These are phyloP conservation scores for Tipula helvola DNA, from an alignment of 2,888 invertebrate species.

Conservation along the genomic window DNA sequence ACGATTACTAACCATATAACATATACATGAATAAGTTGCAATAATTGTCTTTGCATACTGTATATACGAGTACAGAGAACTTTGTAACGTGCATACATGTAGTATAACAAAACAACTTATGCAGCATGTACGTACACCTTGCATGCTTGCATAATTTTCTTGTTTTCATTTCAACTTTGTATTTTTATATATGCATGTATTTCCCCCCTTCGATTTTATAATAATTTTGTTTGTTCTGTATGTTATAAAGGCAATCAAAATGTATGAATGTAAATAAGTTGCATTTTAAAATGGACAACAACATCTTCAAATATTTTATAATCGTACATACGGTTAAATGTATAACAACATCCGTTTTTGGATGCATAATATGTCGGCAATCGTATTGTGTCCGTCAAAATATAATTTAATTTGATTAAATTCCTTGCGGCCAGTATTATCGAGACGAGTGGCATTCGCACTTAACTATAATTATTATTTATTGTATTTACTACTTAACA, in stretches of 20 bases:
- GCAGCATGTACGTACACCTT: neutral
- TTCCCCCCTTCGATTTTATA: neutral
- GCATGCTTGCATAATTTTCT: neutral
- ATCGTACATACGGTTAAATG: neutral
- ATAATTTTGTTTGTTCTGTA: neutral
- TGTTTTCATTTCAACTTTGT: neutral
- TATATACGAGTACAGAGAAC: neutral
- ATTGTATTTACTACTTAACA: neutral
- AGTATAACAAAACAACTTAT: neutral
- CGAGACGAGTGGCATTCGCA: neutral
- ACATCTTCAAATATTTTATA: neutral
- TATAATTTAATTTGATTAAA: neutral
- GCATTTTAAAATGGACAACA: neutral
- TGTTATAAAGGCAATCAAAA: neutral
- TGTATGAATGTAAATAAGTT: neutral
- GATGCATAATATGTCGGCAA: neutral
- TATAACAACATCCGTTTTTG: neutral
- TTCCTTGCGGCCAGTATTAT: neutral
- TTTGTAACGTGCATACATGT: neutral
- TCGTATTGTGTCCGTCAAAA: neutral
- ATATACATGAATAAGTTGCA: neutral
- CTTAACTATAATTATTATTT: neutral
- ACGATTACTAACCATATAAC: neutral
- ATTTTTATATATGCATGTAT: neutral
- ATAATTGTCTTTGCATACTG: neutral